Evolutionary conservation across 2,797 vertebrate species (phyloP).

Genomic region (Chlorospingus flavigularis): DNA sequence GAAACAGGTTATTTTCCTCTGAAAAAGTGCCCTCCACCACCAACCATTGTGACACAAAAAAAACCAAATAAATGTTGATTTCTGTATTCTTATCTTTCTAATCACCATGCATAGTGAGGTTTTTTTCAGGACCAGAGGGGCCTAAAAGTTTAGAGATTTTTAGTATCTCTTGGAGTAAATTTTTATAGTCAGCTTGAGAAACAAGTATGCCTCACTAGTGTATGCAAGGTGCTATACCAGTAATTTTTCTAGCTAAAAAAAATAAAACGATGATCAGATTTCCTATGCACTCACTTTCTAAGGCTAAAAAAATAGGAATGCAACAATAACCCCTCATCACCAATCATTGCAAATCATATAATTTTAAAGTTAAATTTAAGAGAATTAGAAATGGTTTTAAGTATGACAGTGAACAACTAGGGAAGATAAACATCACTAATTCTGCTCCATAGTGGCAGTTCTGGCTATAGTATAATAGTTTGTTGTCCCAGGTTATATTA

Average conservation of each 20-base stretch:
- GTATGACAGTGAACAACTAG: not conserved
- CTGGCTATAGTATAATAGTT: not conserved
- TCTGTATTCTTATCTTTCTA: not conserved
- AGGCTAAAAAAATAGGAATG: not conserved
- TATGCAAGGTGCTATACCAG: not conserved
- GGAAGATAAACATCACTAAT: not conserved
- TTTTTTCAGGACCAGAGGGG: not conserved
- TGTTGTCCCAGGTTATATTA: not conserved
- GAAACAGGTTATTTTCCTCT: not conserved
- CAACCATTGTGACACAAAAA: not conserved
- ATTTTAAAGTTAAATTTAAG: not conserved
- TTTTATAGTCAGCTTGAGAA: not conserved
- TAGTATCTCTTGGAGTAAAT: not conserved
- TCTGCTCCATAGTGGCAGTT: not conserved
- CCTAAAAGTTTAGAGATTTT: not conserved
- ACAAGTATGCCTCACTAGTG: not conserved
- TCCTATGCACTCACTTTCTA: not conserved
- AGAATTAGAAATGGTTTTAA: not conserved
- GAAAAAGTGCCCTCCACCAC: not conserved
- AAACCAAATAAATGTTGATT: not conserved
- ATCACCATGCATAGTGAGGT: rapidly evolving
- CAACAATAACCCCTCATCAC: not conserved
- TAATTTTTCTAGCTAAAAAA: not conserved
- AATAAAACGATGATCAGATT: not conserved
- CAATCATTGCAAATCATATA: not conserved